These are phyloP conservation scores for Atractosteus spatula DNA, from an alignment of 2,113 vertebrate species.

Conservation along the genomic window DNA sequence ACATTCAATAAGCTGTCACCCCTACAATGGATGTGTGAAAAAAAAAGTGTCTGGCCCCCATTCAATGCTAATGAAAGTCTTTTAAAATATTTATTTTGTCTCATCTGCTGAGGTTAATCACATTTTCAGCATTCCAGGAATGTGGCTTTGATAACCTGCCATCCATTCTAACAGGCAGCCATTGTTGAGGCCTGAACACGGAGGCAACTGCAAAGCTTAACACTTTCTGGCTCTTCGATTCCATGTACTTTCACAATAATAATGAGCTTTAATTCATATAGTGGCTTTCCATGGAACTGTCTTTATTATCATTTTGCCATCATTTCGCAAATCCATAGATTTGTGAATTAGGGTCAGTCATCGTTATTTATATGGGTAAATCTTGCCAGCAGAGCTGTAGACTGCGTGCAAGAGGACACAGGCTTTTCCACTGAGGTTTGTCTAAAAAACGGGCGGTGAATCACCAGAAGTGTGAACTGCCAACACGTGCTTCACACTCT, in stretches of 20 bases:
- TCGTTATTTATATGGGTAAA: too few relatives aligned
- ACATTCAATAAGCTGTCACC: slow-evolving; percentile 60
- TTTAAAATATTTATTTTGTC: slow-evolving; percentile 77
- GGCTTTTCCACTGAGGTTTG: too few relatives aligned
- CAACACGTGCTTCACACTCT: slow-evolving; percentile 2
- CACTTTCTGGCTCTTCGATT: neutral
- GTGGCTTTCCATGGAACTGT: too few relatives aligned
- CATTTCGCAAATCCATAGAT: too few relatives aligned
- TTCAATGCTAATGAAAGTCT: slow-evolving; percentile 69
- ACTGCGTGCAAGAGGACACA: too few relatives aligned
- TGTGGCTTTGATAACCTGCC: slow-evolving; percentile 64
- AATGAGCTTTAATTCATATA: too few relatives aligned
- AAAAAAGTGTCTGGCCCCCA: slow-evolving; percentile 60
- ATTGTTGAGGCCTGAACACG: slow-evolving; percentile 49
- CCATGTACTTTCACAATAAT: too few relatives aligned
- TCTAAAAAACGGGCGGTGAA: too few relatives aligned
- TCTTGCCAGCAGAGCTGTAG: too few relatives aligned
- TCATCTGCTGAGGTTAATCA: slow-evolving; percentile 71
- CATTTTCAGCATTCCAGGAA: slow-evolving; percentile 78
- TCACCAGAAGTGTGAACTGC: slow-evolving; percentile 18
- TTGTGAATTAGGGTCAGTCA: too few relatives aligned
- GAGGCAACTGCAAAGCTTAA: neutral
- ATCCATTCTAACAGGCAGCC: slow-evolving; percentile 63
- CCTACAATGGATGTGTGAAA: slow-evolving; percentile 49
- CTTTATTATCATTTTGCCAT: too few relatives aligned